A percentile compares a stretch with the other conserved stretches of the same genome.
These are phyloP conservation scores for Phylloscopus trochilus DNA, from an alignment of 2,113 vertebrate species.

Conservation along the genomic window DNA sequence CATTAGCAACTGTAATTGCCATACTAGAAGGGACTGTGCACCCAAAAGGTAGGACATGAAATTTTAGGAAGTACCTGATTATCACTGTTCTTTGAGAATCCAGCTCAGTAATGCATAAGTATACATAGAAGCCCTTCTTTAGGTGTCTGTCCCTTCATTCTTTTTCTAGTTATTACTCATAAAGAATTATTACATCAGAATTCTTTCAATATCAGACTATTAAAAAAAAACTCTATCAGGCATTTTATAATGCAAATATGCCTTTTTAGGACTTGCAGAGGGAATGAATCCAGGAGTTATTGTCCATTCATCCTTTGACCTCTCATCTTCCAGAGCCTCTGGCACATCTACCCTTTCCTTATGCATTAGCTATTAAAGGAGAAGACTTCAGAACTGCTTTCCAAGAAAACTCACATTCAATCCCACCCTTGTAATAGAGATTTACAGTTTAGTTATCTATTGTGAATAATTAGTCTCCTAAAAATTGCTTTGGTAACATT, in stretches of 20 bases:
- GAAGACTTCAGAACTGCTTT: conserved; percentile 29
- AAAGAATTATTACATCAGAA: not conserved
- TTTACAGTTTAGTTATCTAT: conserved; percentile 69
- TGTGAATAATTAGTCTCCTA: conserved; percentile 62
- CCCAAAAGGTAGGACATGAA: not conserved
- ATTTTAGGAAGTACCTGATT: not conserved
- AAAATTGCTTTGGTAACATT: conserved; percentile 67
- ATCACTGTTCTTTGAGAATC: not conserved
- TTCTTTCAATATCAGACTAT: not conserved
- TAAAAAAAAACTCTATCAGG: not conserved
- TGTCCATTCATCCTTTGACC: conserved; percentile 51
- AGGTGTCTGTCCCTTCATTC: not conserved
- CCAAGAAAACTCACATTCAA: not conserved
- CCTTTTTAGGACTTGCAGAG: conserved; percentile 19
- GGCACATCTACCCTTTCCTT: conserved; percentile 21
- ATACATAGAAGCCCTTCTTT: not conserved
- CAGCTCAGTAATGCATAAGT: not conserved
- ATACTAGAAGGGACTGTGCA: not conserved
- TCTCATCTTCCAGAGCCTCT: conserved; percentile 35
- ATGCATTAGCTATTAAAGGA: conserved; percentile 22
- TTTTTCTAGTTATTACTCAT: not conserved
- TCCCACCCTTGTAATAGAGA: conserved; percentile 33
- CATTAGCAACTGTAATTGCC: not conserved
- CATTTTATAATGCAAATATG: conserved; percentile 25
- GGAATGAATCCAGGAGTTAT: conserved; percentile 29